Conservation (phyloP, 2,888 invertebrate species). For the Drosophila koepferae region DNA sequence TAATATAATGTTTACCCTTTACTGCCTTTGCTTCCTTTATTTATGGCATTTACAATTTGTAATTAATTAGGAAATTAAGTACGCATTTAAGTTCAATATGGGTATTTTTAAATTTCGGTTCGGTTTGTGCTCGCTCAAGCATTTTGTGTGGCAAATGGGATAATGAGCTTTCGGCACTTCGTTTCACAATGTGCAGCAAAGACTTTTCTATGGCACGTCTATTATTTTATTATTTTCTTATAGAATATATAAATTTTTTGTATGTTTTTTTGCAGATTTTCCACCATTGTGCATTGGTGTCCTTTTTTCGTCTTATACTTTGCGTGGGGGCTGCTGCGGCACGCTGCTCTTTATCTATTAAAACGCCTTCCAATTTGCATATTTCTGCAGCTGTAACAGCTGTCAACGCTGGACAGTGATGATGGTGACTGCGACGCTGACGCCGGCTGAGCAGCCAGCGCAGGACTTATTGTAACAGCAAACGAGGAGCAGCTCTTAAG, state of each 20-base stretch:
- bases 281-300: slow-evolving; percentile 63
- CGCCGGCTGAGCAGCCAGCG: slow-evolving; percentile 36
- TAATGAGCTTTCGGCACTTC: slow-evolving; percentile 73
- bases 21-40: background rate
- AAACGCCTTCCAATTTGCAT: slow-evolving; percentile 82
- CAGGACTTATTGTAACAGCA: slow-evolving; percentile 71
- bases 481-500: slow-evolving; percentile 65
- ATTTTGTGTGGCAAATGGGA: slow-evolving; percentile 61
- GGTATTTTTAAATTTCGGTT: slow-evolving; percentile 10
- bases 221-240: slow-evolving; percentile 37
- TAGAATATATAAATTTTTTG: slow-evolving; percentile 8
- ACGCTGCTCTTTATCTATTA: slow-evolving; percentile 80
- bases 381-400: slow-evolving; percentile 81
- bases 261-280: slow-evolving; percentile 56
- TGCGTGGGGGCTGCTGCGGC: slow-evolving; percentile 56
- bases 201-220: slow-evolving; percentile 59
- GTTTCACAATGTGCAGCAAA: slow-evolving; percentile 72
- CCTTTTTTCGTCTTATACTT: slow-evolving; percentile 73
- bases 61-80: background rate
- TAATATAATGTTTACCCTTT: background rate
- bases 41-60: background rate
- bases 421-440: slow-evolving; percentile 24
- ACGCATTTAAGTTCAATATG: slow-evolving; percentile 3
- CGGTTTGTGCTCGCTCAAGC: slow-evolving; percentile 37
- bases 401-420: slow-evolving; percentile 74